A percentile compares a stretch with the other conserved stretches of the same genome.
Evolutionary conservation across 2,888 invertebrate genomes (phyloP).

Genomic region (Panzeria rudis): DNA sequence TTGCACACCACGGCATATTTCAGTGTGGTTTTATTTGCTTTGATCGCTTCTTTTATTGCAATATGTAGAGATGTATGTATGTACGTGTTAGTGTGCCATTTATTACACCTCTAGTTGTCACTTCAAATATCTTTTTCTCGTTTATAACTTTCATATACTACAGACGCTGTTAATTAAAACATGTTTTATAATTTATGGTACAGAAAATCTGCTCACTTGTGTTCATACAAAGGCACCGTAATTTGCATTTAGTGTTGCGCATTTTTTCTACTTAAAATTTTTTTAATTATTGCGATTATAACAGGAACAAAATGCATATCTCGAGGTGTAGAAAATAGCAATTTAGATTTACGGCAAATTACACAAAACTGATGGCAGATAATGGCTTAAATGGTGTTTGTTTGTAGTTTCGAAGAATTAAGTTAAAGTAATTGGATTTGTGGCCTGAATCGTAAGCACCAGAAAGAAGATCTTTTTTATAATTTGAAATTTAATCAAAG

Average conservation of each 20-base stretch:
- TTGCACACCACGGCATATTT: conserved; percentile 40
- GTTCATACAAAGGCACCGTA: conserved; percentile 29
- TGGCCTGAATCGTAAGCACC: neutral
- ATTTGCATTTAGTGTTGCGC: conserved; percentile 50
- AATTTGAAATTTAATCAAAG: neutral
- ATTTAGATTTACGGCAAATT: conserved; percentile 48
- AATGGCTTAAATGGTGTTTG: conserved; percentile 10
- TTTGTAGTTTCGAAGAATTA: neutral
- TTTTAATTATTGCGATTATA: conserved; percentile 33
- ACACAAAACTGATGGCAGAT: conserved; percentile 33
- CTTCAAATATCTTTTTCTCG: conserved; percentile 41
- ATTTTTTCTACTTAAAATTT: conserved; percentile 7
- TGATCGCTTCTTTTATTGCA: conserved; percentile 22
- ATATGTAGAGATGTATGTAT: neutral
- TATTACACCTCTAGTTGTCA: conserved; percentile 34
- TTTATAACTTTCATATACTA: conserved; percentile 28
- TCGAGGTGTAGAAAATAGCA: conserved; percentile 15
- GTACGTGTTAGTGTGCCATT: neutral
- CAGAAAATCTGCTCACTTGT: conserved; percentile 57
- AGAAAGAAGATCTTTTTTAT: neutral
- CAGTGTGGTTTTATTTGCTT: conserved; percentile 26
- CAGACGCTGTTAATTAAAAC: conserved; percentile 68
- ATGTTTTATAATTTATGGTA: conserved; percentile 63
- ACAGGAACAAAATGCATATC: neutral
- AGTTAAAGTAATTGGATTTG: conserved; percentile 8